Evolutionary conservation across 2,888 invertebrate genomes (phyloP).

Genomic region (Hoplodrina ambigua): DNA sequence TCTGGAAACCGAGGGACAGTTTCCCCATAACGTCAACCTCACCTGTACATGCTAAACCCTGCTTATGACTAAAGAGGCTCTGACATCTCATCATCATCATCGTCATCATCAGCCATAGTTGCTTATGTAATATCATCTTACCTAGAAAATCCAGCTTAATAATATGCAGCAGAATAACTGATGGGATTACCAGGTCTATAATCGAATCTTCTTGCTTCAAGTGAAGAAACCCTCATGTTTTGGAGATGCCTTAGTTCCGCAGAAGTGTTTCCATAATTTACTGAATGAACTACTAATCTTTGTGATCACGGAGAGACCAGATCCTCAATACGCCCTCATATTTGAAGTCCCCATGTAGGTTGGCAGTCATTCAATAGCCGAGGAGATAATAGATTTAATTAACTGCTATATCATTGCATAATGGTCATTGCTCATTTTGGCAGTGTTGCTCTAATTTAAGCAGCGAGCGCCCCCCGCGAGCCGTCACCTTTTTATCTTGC

Average conservation of each 20-base stretch:
- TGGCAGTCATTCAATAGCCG: too few relatives aligned
- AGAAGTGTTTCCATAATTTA: background rate
- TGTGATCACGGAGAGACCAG: too few relatives aligned
- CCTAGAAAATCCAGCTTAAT: background rate
- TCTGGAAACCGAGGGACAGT: background rate
- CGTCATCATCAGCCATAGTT: conserved; percentile 2
- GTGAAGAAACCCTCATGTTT: background rate
- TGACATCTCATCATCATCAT: conserved; percentile 22
- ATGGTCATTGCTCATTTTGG: too few relatives aligned
- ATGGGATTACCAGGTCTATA: background rate
- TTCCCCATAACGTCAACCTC: conserved; percentile 25
- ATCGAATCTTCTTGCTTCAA: background rate
- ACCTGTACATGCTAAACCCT: conserved; percentile 26
- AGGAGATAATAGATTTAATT: too few relatives aligned
- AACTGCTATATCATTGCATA: too few relatives aligned
- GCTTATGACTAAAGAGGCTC: conserved; percentile 23
- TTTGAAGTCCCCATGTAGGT: too few relatives aligned
- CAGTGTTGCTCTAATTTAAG: too few relatives aligned
- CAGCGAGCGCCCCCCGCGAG: too few relatives aligned
- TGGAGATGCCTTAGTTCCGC: background rate
- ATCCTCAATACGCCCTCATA: too few relatives aligned
- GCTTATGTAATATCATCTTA: background rate
- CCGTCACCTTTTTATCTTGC: too few relatives aligned
- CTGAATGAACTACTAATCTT: too few relatives aligned
- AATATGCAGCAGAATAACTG: background rate